phyloP scores from a whole-genome alignment of 2,888 invertebrate species.

The Scaptomyza tumidula region DNA sequence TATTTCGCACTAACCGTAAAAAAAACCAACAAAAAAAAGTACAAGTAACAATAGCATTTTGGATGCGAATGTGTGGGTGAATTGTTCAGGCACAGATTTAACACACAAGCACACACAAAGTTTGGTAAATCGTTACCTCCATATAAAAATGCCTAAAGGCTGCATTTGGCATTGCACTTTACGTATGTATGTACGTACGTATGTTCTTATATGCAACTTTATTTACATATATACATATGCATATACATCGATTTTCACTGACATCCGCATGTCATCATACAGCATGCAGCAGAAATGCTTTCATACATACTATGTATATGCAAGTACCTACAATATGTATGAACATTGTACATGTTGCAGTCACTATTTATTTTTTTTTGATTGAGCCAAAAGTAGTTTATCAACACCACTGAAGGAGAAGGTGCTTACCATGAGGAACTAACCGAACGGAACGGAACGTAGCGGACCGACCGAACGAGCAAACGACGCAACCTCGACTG shows the following conservation, averaged over 20 bases:
- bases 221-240: slow-evolving; percentile 4
- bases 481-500: slow-evolving; percentile 77
- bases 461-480: slow-evolving; percentile 70
- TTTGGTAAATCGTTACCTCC: slow-evolving; percentile 3
- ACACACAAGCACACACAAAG: slow-evolving; percentile 5
- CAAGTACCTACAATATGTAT: slow-evolving; percentile 10
- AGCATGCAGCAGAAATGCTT: slow-evolving; percentile 6
- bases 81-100: slow-evolving; percentile 14
- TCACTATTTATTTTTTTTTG: slow-evolving; percentile 25
- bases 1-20: slow-evolving; percentile 50
- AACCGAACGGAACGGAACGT: slow-evolving; percentile 58
- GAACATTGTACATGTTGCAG: slow-evolving; percentile 36
- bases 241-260: slow-evolving; percentile 10
- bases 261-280: slow-evolving; percentile 24
- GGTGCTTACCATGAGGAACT: slow-evolving; percentile 78
- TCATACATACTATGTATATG: slow-evolving; percentile 12
- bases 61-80: slow-evolving; percentile 19
- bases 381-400: slow-evolving; percentile 51
- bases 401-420: slow-evolving; percentile 65
- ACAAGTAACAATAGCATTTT: slow-evolving; percentile 28
- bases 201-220: slow-evolving; percentile 29
- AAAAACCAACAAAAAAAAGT: slow-evolving; percentile 19
- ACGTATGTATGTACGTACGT: slow-evolving; percentile 8
- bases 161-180: slow-evolving; percentile 39
- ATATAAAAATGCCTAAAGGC: slow-evolving; percentile 25